phyloP scores from a whole-genome alignment of 37 sponge, comb jelly and placozoan genomes.

The Trichoplax adhaerens region DNA sequence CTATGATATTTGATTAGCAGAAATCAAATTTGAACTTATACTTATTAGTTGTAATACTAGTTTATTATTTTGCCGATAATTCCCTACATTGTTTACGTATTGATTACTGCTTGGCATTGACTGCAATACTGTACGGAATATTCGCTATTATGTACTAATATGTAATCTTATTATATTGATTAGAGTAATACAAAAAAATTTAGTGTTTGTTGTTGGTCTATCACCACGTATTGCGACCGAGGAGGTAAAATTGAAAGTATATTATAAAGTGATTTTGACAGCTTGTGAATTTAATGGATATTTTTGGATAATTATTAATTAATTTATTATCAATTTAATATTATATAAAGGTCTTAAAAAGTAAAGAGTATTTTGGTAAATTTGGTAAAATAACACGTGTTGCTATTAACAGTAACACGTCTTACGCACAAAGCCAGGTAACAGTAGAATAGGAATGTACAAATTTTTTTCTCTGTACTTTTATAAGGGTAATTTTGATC shows the following conservation, averaged over 20 bases:
- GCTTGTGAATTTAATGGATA: neutral
- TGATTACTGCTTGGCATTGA: no score
- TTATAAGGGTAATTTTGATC: no score
- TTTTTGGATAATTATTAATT: neutral
- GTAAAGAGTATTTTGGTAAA: constrained; percentile 76
- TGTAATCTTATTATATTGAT: neutral
- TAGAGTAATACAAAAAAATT: constrained; percentile 82
- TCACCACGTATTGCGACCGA: constrained; percentile 74
- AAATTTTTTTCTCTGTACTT: neutral
- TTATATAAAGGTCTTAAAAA: constrained; percentile 36
- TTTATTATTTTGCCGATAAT: no score
- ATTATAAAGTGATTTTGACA: constrained; percentile 1
- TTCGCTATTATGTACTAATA: no score
- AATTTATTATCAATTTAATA: neutral
- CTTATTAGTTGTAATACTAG: no score
- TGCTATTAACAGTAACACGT: constrained; percentile 68
- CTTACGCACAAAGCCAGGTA: constrained; percentile 62
- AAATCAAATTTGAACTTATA: no score
- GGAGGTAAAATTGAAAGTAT: constrained; percentile 31
- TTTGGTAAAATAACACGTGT: constrained; percentile 76
- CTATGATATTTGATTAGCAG: no score
- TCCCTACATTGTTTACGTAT: no score
- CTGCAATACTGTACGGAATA: no score
- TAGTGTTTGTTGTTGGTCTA: constrained; percentile 88
- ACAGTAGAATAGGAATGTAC: neutral